Conservation (phyloP, 2,113 vertebrate species). For the Fregetta grallaria region DNA sequence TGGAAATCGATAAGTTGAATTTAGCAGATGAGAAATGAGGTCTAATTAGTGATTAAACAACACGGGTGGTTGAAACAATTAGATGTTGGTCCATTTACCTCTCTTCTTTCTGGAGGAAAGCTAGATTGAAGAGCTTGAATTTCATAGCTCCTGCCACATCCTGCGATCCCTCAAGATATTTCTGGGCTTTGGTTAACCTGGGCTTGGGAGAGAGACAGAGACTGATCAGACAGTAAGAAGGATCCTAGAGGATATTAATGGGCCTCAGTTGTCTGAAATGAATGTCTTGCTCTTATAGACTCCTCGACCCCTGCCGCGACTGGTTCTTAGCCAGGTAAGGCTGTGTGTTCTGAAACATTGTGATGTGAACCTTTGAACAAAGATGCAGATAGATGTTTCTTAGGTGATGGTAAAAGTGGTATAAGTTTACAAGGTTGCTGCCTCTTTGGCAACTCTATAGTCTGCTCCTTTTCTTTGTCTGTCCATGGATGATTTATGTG, state of each 20-base stretch:
- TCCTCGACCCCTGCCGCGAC: not conserved
- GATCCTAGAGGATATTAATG: not conserved
- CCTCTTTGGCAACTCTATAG: not conserved
- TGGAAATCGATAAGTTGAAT: constrained; percentile 15
- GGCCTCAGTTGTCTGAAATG: not conserved
- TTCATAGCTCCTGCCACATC: not conserved
- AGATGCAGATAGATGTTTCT: not conserved
- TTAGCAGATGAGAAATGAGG: constrained; percentile 42
- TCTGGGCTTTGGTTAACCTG: not conserved
- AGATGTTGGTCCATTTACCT: not conserved
- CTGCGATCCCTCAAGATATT: not conserved
- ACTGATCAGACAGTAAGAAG: not conserved
- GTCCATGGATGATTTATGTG: not conserved
- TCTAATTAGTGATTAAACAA: constrained; percentile 47
- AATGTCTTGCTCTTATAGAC: not conserved
- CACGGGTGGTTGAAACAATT: not conserved
- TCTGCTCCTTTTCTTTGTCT: not conserved
- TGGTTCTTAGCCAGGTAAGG: not conserved
- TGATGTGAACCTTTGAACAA: not conserved
- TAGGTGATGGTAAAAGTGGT: not conserved
- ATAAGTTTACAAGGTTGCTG: not conserved
- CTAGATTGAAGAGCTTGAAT: not conserved
- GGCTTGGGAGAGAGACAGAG: not conserved
- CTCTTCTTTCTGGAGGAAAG: not conserved
- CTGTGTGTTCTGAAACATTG: not conserved